Percentiles rank a stretch among this genome's conserved stretches.
phyloP scores from a whole-genome alignment of 2,888 invertebrate genomes.

The Cheilosia variabilis region DNA sequence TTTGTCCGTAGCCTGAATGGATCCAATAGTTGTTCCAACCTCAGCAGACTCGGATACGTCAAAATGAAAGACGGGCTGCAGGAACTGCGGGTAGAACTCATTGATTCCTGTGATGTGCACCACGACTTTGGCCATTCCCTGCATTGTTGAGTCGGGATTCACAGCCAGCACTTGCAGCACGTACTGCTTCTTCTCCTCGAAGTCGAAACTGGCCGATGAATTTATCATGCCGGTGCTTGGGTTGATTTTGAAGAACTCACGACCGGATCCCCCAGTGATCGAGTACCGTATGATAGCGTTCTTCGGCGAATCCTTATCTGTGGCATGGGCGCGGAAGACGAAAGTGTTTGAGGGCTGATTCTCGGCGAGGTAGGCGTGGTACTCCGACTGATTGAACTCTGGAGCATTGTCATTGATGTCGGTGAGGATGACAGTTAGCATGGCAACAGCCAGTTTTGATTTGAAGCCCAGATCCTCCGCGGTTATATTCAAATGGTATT shows the following conservation, averaged over 20 bases:
- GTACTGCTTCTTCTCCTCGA: constrained; percentile 91
- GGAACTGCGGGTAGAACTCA: constrained; percentile 94
- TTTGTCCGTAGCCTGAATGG: constrained; percentile 94
- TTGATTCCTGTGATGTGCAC: constrained; percentile 93
- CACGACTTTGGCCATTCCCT: constrained; percentile 88
- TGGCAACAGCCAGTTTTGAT: constrained; percentile 90
- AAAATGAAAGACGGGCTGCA: constrained; percentile 95
- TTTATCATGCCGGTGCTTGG: constrained; percentile 90
- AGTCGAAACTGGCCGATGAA: constrained; percentile 92
- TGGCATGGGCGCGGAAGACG: constrained; percentile 90
- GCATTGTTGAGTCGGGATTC: constrained; percentile 94
- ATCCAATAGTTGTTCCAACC: constrained; percentile 93
- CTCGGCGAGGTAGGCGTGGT: constrained; percentile 92
- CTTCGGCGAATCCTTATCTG: constrained; percentile 93
- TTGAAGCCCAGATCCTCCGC: constrained; percentile 94
- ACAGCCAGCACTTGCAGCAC: constrained; percentile 91
- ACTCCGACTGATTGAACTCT: constrained; percentile 90
- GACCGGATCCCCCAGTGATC: constrained; percentile 90
- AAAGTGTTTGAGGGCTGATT: constrained; percentile 90
- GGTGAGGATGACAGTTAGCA: constrained; percentile 92
- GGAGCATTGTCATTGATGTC: constrained; percentile 98
- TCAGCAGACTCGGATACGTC: constrained; percentile 96
- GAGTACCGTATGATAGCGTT: constrained; percentile 94
- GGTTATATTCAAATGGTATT: constrained; percentile 93
- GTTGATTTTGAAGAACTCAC: constrained; percentile 91